These are phyloP conservation scores for Pseudococcus jackbeardsleyi DNA, from an alignment of 2,888 invertebrate genomes.

Conservation along the genomic window DNA sequence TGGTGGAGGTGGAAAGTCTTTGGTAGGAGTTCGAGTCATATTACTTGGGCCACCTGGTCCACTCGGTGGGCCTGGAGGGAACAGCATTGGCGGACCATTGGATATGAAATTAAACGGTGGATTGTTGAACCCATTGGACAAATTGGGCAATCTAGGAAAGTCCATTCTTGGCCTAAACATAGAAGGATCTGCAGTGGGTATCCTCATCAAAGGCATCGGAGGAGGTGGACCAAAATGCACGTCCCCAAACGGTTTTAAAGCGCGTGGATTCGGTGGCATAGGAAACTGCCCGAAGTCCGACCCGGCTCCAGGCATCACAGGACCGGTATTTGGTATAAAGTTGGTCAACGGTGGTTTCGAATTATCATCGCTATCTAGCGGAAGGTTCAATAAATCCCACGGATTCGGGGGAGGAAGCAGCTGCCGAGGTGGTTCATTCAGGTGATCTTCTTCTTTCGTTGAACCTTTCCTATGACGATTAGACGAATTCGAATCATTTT, in stretches of 20 bases:
- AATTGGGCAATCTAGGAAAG: constrained; percentile 41
- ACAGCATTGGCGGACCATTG: not conserved
- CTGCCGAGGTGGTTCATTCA: not conserved
- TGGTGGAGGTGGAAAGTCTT: constrained; percentile 20
- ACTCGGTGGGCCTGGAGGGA: not conserved
- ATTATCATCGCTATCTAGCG: constrained; percentile 34
- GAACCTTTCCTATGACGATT: constrained; percentile 5
- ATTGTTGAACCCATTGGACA: constrained; percentile 11
- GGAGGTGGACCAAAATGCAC: constrained; percentile 20
- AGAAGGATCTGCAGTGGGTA: not conserved
- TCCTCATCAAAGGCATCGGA: constrained; percentile 5
- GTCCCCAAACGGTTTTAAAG: too few relatives aligned
- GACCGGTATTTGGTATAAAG: constrained; percentile 23
- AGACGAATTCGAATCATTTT: constrained; percentile 18
- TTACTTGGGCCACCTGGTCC: not conserved
- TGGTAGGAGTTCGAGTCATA: constrained; percentile 29
- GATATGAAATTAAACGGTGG: constrained; percentile 44
- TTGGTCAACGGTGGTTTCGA: not conserved
- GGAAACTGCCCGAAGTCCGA: constrained; percentile 43
- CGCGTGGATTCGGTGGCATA: constrained; percentile 33
- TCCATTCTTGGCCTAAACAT: constrained; percentile 33
- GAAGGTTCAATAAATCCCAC: constrained; percentile 54
- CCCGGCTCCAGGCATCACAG: not conserved
- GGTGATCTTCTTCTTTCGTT: not conserved
- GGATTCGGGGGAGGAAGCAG: constrained; percentile 58